phyloP scores from a whole-genome alignment of 2,888 invertebrate species.

The Drosophila acutilabella region DNA sequence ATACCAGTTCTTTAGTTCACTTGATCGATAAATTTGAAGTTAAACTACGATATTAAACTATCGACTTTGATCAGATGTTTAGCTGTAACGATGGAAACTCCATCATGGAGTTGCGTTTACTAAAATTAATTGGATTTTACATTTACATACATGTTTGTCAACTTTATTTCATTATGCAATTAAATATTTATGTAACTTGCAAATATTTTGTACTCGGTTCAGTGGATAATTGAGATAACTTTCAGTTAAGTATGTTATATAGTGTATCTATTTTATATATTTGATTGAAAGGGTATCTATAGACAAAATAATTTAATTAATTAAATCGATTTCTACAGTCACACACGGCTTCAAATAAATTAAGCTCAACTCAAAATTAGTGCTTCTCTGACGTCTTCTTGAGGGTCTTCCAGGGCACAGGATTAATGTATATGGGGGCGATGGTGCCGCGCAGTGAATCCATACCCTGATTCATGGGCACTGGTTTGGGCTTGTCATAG shows the following conservation, averaged over 20 bases:
- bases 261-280: constrained; percentile 5
- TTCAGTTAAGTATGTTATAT: not conserved
- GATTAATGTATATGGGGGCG: constrained; percentile 82
- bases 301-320: constrained; percentile 18
- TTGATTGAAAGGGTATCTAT: not conserved
- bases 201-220: too few relatives aligned
- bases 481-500: constrained; percentile 83
- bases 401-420: constrained; percentile 74
- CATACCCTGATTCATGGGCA: constrained; percentile 83
- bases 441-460: constrained; percentile 82
- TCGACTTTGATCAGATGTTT: too few relatives aligned
- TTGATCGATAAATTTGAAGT: too few relatives aligned
- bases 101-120: too few relatives aligned
- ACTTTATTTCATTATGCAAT: too few relatives aligned
- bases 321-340: constrained; percentile 8
- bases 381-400: constrained; percentile 11
- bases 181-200: too few relatives aligned
- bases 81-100: too few relatives aligned
- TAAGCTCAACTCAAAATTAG: constrained; percentile 1
- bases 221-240: too few relatives aligned
- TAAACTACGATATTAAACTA: too few relatives aligned
- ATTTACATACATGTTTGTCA: too few relatives aligned
- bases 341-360: constrained; percentile 1
- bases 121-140: too few relatives aligned
- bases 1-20: too few relatives aligned